A percentile compares a stretch with the other conserved stretches of the same genome.
These are phyloP conservation scores for Conistra vaccinii DNA, from an alignment of 2,888 invertebrate species.

Conservation along the genomic window DNA sequence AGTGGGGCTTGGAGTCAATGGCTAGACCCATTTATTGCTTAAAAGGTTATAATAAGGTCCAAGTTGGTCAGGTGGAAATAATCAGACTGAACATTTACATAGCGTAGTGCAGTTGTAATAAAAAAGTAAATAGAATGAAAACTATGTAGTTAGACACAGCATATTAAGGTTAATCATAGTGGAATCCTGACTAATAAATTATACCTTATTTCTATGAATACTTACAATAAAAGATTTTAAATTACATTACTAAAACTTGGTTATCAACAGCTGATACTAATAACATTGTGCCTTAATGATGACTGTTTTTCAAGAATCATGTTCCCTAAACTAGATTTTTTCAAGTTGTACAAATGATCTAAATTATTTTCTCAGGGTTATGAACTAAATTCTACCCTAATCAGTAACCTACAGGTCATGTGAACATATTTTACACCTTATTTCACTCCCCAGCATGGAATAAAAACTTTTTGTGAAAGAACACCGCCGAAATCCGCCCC, in stretches of 20 bases:
- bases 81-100: background rate
- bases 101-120: background rate
- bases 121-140: background rate
- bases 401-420: slow-evolving; percentile 60
- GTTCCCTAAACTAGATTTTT: background rate
- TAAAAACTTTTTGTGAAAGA: slow-evolving; percentile 8
- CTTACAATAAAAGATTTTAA: too few relatives aligned
- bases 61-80: background rate
- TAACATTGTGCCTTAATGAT: background rate
- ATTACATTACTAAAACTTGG: too few relatives aligned
- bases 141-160: background rate
- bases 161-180: too few relatives aligned
- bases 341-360: background rate
- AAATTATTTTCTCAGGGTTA: slow-evolving; percentile 47
- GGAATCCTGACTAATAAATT: background rate
- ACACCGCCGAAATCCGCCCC: slow-evolving; percentile 32
- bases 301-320: background rate
- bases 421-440: slow-evolving; percentile 35
- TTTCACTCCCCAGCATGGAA: slow-evolving; percentile 16
- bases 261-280: slow-evolving; percentile 33
- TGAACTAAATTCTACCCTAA: slow-evolving; percentile 43
- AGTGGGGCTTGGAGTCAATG: background rate
- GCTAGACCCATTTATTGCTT: too few relatives aligned
- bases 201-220: background rate
- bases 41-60: too few relatives aligned